Conservation (phyloP, 2,797 vertebrate species). For the Lutjanus argentimaculatus region DNA sequence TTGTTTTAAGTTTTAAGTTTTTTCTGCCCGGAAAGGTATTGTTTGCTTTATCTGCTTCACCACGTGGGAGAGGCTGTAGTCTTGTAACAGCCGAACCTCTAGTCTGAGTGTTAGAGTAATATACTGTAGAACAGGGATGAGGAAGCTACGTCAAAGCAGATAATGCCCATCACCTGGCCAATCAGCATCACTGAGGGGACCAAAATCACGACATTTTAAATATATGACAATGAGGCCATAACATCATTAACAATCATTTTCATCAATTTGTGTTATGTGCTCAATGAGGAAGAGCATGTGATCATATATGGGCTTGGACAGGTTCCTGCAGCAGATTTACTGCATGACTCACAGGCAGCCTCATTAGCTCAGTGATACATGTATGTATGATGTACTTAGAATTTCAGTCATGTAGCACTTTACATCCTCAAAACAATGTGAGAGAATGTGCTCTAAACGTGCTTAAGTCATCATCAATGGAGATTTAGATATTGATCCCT, state of each 20-base stretch:
- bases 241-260: conserved; percentile 6
- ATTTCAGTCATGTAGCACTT: conserved; percentile 1
- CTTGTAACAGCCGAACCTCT: conserved; percentile 20
- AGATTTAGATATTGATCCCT: conserved; percentile 13
- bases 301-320: conserved; percentile 4
- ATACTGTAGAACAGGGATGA: conserved; percentile 6
- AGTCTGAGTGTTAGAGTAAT: conserved; percentile 15
- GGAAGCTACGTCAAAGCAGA: conserved; percentile 26
- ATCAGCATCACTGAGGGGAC: not conserved
- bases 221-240: not conserved
- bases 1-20: no score
- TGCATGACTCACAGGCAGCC: conserved; percentile 30
- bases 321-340: conserved; percentile 14
- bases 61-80: not conserved
- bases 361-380: conserved; percentile 13
- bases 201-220: not conserved
- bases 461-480: not conserved
- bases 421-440: not conserved
- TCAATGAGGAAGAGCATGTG: not conserved
- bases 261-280: not conserved
- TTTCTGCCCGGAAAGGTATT: conserved; percentile 17
- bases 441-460: not conserved
- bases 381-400: not conserved
- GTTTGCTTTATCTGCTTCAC: not conserved
- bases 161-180: conserved; percentile 6